Conservation (phyloP, 2,888 invertebrate species). For the Elegia similella region DNA sequence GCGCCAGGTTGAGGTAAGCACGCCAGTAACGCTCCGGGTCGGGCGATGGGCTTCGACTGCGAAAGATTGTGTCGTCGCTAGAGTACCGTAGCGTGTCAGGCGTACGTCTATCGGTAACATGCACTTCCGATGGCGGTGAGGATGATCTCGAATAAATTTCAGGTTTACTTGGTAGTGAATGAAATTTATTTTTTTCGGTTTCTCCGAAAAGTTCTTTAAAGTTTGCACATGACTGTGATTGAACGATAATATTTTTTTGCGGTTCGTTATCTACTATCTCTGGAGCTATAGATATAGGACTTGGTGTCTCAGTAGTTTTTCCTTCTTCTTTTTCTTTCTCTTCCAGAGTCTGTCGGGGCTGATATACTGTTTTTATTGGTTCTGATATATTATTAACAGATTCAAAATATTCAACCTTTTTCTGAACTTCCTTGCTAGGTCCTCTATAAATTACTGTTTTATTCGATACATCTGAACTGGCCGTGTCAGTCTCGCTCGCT, state of each 20-base stretch:
- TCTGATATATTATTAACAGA: slow-evolving; percentile 81
- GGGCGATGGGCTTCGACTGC: slow-evolving; percentile 88
- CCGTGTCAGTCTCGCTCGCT: slow-evolving; percentile 86
- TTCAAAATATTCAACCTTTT: slow-evolving; percentile 91
- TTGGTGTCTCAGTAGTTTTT: slow-evolving; percentile 19
- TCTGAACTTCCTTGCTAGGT: slow-evolving; percentile 84
- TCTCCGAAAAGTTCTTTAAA: slow-evolving; percentile 92
- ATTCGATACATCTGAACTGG: slow-evolving; percentile 87
- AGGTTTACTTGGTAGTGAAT: slow-evolving; percentile 75
- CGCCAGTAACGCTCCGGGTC: slow-evolving; percentile 87
- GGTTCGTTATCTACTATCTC: slow-evolving; percentile 38
- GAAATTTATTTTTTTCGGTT: slow-evolving; percentile 81
- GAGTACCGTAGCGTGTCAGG: slow-evolving; percentile 79
- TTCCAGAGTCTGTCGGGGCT: slow-evolving; percentile 75
- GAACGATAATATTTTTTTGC: slow-evolving; percentile 59
- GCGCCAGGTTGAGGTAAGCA: slow-evolving; percentile 86
- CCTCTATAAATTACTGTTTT: slow-evolving; percentile 85
- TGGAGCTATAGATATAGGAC: neutral
- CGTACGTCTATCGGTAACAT: slow-evolving; percentile 69
- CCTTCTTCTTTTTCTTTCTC: slow-evolving; percentile 64
- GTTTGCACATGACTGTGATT: slow-evolving; percentile 87
- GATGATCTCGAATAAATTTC: slow-evolving; percentile 73
- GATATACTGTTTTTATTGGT: slow-evolving; percentile 71
- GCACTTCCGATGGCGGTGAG: slow-evolving; percentile 78
- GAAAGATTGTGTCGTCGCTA: slow-evolving; percentile 85